Evolutionary conservation across 2,113 vertebrate genomes (phyloP), one percentile per base, ranked within the genome.

Genomic region (Otocyon megalotis): DNA sequence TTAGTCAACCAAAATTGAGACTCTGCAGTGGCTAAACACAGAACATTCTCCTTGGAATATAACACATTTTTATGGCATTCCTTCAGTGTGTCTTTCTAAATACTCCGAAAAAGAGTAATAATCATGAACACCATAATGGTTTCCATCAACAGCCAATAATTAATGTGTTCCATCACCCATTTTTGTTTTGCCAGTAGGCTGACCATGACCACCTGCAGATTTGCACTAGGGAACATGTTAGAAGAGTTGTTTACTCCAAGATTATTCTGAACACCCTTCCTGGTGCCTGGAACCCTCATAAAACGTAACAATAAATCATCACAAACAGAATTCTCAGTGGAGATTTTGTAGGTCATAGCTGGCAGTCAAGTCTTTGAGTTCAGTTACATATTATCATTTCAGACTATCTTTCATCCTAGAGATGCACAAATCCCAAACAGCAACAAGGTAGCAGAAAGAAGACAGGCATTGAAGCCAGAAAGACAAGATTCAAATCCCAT

Each of bases 11-110:
- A 37, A 69, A 83, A 72, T 2, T 15, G 26, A 95, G 76, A 48
- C n/a, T 26, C 65, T 94, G n/a, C 1, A 14, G 15, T 72, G 53
- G 77, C 37, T 94, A 90, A 82, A 94, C 71, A 81, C n/a, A 94
- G 28, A 81, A 74, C 50, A 80, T 80, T 76, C 32, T 88, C 32
- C 86, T 72, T 30, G 35, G 28, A 93, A 82, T 8, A 37, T 26
- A 81, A 87, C n/a, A 58, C 12, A 26, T 60, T 86, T 88, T 92
- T 43, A 95, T 28, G 74, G 28, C 28, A 83, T 94, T 90, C n/a
- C 83, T 74, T 83, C 74, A 87, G 58, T 24, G 83, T 80, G 8
- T 56, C 97, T 94, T 85, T 50, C 63, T 35, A 71, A 84, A 88
- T 0, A 74, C 30, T 90, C 8, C 0, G 37, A 92, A 88, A 88